Percentiles rank a stretch among this genome's conserved stretches.
These are phyloP conservation scores for Enteromius afrohamiltoni DNA, from an alignment of 2,797 vertebrate species.

Conservation along the genomic window DNA sequence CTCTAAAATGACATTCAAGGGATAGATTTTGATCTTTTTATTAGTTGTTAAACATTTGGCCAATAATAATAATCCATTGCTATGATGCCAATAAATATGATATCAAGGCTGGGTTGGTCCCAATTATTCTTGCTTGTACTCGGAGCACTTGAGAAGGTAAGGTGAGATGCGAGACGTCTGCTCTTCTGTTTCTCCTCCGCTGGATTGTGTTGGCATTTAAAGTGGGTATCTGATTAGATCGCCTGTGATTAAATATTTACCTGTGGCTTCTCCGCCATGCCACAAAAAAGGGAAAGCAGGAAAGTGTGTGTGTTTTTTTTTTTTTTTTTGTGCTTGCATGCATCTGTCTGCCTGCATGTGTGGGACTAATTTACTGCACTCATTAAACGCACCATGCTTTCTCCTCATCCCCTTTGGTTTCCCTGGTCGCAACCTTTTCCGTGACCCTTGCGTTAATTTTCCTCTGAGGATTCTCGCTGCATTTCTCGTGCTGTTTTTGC, in stretches of 20 bases:
- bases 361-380: constrained; percentile 25
- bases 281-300: constrained; percentile 2
- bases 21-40: background rate
- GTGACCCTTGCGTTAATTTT: constrained; percentile 22
- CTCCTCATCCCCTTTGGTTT: background rate
- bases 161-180: background rate
- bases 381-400: constrained; percentile 12
- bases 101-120: background rate
- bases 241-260: constrained; percentile 56
- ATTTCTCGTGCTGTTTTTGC: background rate
- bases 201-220: constrained; percentile 52
- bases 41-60: background rate
- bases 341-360: background rate
- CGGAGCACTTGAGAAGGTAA: constrained; percentile 4
- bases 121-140: background rate
- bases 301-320: background rate
- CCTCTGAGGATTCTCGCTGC: background rate
- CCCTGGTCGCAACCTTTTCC: constrained; percentile 1
- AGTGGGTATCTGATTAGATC: constrained; percentile 50
- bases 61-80: background rate
- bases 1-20: background rate
- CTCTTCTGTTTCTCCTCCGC: background rate
- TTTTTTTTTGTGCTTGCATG: background rate
- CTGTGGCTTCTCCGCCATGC: constrained; percentile 8
- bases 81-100: no score